Evolutionary conservation across 2,113 vertebrate species (phyloP).

Genomic region (Hirundichthys speculiger): DNA sequence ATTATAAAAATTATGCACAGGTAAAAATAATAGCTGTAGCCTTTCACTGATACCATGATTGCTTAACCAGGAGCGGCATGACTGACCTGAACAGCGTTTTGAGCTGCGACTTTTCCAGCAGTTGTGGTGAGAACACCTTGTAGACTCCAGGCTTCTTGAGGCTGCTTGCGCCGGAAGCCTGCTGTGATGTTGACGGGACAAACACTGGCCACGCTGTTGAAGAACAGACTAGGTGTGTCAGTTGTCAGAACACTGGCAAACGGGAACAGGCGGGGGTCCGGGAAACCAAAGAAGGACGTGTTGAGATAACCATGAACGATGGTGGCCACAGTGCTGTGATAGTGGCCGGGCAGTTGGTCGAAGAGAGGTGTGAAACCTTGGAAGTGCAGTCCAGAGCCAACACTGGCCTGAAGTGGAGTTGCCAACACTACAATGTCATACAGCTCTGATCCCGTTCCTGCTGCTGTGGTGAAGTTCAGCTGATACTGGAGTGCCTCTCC

Average conservation of each 20-base stretch:
- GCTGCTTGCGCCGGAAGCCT: constrained; percentile 91
- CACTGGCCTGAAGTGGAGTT: constrained; percentile 84
- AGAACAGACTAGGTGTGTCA: constrained; percentile 85
- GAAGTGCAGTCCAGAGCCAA: constrained; percentile 84
- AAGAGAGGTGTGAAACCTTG: constrained; percentile 84
- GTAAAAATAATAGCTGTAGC: too few relatives aligned
- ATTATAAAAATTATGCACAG: too few relatives aligned
- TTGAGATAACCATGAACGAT: constrained; percentile 97
- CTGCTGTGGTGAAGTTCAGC: constrained; percentile 81
- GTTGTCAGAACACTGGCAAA: constrained; percentile 92
- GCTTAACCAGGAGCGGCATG: not conserved
- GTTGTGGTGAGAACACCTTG: constrained; percentile 89
- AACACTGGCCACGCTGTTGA: constrained; percentile 89
- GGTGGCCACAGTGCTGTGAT: constrained; percentile 89
- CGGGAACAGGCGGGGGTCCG: constrained; percentile 94
- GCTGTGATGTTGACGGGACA: constrained; percentile 92
- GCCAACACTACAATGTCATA: constrained; percentile 95
- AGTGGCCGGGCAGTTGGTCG: constrained; percentile 77
- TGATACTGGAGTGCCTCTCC: constrained; percentile 87
- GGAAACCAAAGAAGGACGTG: constrained; percentile 93
- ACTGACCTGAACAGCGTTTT: constrained; percentile 91
- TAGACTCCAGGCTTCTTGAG: constrained; percentile 94
- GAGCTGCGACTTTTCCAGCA: constrained; percentile 87
- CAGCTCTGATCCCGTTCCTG: constrained; percentile 76
- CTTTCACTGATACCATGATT: too few relatives aligned